Conservation (phyloP, 2,797 vertebrate genomes). For the Platalea minor region DNA sequence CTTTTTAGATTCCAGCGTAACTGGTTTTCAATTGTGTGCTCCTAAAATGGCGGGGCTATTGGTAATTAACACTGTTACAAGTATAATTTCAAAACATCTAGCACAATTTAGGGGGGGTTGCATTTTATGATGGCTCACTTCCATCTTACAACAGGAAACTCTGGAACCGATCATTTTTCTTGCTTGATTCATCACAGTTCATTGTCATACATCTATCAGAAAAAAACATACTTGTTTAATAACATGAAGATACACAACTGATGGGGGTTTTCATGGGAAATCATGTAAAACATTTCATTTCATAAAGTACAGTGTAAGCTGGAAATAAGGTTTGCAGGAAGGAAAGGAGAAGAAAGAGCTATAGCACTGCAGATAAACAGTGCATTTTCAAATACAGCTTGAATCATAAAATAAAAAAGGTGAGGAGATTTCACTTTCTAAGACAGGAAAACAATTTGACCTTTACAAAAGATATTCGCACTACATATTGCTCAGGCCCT, state of each 20-base stretch:
- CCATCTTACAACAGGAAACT: neutral
- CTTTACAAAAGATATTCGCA: neutral
- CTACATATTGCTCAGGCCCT: neutral
- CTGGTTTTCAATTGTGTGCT: neutral
- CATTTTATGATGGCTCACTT: slow-evolving; percentile 13
- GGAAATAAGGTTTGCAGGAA: neutral
- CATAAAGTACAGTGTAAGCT: neutral
- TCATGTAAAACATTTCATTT: neutral
- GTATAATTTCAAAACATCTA: neutral
- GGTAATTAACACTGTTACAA: neutral
- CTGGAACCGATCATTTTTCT: slow-evolving; percentile 11
- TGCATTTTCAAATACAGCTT: neutral
- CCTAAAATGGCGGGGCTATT: neutral
- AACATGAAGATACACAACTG: neutral
- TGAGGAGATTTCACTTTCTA: neutral
- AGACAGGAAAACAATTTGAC: neutral
- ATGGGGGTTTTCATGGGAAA: neutral
- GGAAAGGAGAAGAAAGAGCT: neutral
- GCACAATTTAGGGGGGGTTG: neutral
- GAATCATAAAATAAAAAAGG: neutral
- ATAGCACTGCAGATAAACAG: neutral
- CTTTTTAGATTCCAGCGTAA: neutral
- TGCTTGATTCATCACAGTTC: neutral
- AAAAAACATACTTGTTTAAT: slow-evolving; percentile 3
- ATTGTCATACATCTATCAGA: neutral